phyloP scores from a whole-genome alignment of 2,888 invertebrate species.

The Scotopteryx bipunctaria region DNA sequence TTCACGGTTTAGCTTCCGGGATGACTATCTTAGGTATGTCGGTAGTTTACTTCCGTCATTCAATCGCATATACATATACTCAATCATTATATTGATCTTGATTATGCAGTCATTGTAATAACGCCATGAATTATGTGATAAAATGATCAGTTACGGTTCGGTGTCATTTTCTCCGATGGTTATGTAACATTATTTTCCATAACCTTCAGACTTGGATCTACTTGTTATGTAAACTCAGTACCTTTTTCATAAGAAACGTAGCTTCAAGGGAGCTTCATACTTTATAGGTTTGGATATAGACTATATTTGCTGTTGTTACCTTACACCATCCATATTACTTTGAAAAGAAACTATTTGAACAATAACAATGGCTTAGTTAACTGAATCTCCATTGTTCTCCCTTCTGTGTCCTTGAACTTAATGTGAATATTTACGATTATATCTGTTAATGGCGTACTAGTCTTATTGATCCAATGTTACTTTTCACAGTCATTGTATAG shows the following conservation, averaged over 20 bases:
- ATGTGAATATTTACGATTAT: slow-evolving; percentile 5
- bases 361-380: not conserved
- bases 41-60: slow-evolving; percentile 4
- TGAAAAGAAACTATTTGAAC: too few relatives aligned
- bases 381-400: slow-evolving; percentile 9
- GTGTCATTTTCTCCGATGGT: slow-evolving; percentile 34
- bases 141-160: slow-evolving; percentile 25
- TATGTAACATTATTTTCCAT: slow-evolving; percentile 51
- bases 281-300: slow-evolving; percentile 3
- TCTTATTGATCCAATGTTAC: slow-evolving; percentile 6
- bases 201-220: slow-evolving; percentile 43
- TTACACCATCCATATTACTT: not conserved
- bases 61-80: slow-evolving; percentile 18
- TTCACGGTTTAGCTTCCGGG: slow-evolving; percentile 28
- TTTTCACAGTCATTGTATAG: not conserved
- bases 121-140: slow-evolving; percentile 23
- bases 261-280: slow-evolving; percentile 16
- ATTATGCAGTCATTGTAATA: slow-evolving; percentile 1
- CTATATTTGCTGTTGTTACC: not conserved
- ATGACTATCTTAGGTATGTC: slow-evolving; percentile 75
- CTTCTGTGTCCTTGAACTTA: slow-evolving; percentile 18
- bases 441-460: slow-evolving; percentile 1
- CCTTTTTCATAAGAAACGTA: slow-evolving; percentile 13
- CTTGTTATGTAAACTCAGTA: slow-evolving; percentile 32
- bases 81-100: slow-evolving; percentile 10